Evolutionary conservation across 1,140 invertebrate genomes (phyloP).

Genomic region (Scaptomyza pallida): DNA sequence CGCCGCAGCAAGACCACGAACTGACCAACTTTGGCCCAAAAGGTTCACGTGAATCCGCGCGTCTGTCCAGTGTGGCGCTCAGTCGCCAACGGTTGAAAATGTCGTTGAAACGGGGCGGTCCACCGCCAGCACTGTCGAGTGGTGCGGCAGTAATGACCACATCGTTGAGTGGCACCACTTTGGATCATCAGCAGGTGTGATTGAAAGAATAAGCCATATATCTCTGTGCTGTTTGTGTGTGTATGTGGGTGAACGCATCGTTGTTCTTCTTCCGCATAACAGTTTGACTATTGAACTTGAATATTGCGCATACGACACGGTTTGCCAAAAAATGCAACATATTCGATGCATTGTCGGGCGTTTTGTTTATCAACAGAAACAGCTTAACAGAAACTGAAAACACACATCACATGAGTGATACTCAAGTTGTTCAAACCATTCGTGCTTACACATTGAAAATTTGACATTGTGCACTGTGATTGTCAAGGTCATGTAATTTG

Average conservation of each 20-base stretch:
- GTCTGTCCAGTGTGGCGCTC: constrained; percentile 64
- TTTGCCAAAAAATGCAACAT: constrained; percentile 45
- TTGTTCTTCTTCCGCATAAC: constrained; percentile 46
- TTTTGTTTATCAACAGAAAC: constrained; percentile 32
- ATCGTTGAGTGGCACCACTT: constrained; percentile 44
- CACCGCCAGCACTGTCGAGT: constrained; percentile 66
- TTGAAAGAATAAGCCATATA: not conserved
- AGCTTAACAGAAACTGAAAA: not conserved
- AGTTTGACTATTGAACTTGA: constrained; percentile 53
- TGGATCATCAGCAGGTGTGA: constrained; percentile 70
- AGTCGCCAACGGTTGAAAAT: constrained; percentile 73
- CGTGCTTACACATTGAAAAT: not conserved
- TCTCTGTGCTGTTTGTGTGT: not conserved
- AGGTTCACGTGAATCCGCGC: constrained; percentile 39
- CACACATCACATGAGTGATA: constrained; percentile 2
- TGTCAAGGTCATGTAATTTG: constrained; percentile 38
- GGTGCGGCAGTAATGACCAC: constrained; percentile 70
- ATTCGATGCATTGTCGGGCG: constrained; percentile 36
- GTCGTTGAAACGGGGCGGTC: constrained; percentile 74
- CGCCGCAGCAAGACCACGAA: constrained; percentile 40
- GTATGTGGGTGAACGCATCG: constrained; percentile 11
- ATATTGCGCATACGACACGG: constrained; percentile 63
- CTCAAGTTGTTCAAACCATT: not conserved
- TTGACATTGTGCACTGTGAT: constrained; percentile 32
- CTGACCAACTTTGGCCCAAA: constrained; percentile 45